Evolutionary conservation across 2,797 vertebrate species (phyloP).

Genomic region (Decapterus maruadsi): DNA sequence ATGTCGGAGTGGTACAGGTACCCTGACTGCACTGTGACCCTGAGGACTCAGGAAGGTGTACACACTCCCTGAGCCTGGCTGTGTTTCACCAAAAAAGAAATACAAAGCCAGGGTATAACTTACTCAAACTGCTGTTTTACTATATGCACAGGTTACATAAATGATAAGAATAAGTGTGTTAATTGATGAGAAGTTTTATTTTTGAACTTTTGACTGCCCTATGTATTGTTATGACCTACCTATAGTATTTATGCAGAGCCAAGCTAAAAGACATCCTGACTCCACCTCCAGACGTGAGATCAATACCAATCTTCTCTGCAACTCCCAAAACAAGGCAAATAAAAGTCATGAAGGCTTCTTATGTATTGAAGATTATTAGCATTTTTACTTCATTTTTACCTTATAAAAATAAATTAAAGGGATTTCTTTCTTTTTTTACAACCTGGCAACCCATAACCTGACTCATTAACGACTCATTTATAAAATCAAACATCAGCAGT

Average conservation of each 20-base stretch:
- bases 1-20: background rate
- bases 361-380: too few relatives aligned
- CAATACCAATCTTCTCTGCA: background rate
- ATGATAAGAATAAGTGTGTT: background rate
- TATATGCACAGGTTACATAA: background rate
- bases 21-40: background rate
- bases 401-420: background rate
- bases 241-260: background rate
- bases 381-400: background rate
- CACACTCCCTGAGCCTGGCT: background rate
- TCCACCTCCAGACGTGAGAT: background rate
- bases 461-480: background rate
- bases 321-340: background rate
- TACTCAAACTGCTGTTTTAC: background rate
- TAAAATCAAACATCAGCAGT: background rate
- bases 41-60: background rate
- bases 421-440: background rate
- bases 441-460: background rate
- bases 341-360: too few relatives aligned
- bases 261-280: slow-evolving; percentile 1
- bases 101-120: background rate
- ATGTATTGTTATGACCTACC: background rate
- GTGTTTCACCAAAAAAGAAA: background rate
- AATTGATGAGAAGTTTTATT: background rate
- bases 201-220: background rate